Percentiles rank a stretch among this genome's conserved stretches.
These are phyloP conservation scores for Harlomillsia oculata DNA, from an alignment of 1,140 invertebrate genomes.

Conservation along the genomic window DNA sequence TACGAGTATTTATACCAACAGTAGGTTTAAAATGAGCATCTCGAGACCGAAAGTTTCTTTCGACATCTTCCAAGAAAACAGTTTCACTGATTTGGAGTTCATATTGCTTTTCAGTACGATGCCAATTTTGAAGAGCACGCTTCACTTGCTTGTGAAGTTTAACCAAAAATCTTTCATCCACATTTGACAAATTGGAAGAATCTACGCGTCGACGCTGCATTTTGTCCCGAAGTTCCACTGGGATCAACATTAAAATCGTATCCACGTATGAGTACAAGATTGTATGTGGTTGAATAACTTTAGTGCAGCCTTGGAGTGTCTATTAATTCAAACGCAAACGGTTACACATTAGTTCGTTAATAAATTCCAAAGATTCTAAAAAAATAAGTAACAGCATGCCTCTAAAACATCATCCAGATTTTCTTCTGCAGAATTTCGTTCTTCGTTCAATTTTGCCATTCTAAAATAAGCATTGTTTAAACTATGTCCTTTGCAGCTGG, in stretches of 20 bases:
- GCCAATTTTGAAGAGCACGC: slow-evolving; percentile 43
- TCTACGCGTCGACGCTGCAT: slow-evolving; percentile 51
- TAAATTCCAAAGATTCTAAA: slow-evolving; percentile 43
- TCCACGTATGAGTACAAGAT: slow-evolving; percentile 51
- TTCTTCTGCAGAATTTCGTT: slow-evolving; percentile 94
- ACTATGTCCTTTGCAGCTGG: slow-evolving; percentile 62
- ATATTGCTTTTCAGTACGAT: slow-evolving; percentile 83
- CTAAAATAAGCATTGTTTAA: slow-evolving; percentile 90
- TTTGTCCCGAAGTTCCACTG: slow-evolving; percentile 60
- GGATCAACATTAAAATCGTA: slow-evolving; percentile 80
- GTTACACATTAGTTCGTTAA: slow-evolving; percentile 41
- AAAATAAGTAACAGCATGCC: slow-evolving; percentile 25
- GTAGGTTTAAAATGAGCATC: slow-evolving; percentile 66
- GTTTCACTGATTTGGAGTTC: slow-evolving; percentile 64
- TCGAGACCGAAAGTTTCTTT: slow-evolving; percentile 63
- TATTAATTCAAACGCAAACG: slow-evolving; percentile 51
- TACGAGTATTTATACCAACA: too few relatives aligned
- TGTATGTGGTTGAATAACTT: slow-evolving; percentile 1
- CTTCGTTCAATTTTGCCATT: slow-evolving; percentile 90
- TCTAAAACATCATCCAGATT: slow-evolving; percentile 87
- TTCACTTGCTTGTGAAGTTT: slow-evolving; percentile 59
- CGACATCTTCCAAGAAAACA: slow-evolving; percentile 72
- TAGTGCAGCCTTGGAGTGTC: slow-evolving; percentile 1
- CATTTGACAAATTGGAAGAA: slow-evolving; percentile 53
- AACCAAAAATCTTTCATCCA: slow-evolving; percentile 67